phyloP scores from a whole-genome alignment of 2,888 invertebrate species.

The Taenaris catops region DNA sequence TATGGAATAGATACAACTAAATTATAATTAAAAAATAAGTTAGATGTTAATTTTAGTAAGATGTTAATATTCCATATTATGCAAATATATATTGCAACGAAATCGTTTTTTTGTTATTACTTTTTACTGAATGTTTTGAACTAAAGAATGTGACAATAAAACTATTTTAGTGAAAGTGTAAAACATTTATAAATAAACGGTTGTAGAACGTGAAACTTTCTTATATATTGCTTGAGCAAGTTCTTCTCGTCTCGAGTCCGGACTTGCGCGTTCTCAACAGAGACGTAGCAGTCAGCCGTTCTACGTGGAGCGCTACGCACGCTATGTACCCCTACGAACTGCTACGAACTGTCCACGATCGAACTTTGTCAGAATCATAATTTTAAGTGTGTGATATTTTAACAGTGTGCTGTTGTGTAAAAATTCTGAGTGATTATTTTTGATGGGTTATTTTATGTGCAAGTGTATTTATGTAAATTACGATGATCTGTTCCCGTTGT shows the following conservation, averaged over 20 bases:
- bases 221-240: conserved; percentile 43
- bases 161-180: conserved; percentile 4
- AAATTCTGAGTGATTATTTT: conserved; percentile 41
- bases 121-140: too few species aligned
- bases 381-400: conserved; percentile 18
- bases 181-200: conserved; percentile 1
- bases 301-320: conserved; percentile 49
- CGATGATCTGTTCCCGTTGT: conserved; percentile 40
- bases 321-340: conserved; percentile 43
- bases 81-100: too few species aligned
- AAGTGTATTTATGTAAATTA: conserved; percentile 29
- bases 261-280: conserved; percentile 54
- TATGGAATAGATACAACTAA: too few species aligned
- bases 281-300: conserved; percentile 51
- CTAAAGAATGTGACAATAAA: too few species aligned
- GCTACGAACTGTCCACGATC: conserved; percentile 36
- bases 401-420: conserved; percentile 20
- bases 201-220: conserved; percentile 31
- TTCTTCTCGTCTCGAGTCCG: conserved; percentile 35
- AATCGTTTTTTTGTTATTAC: too few species aligned
- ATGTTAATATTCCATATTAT: too few species aligned
- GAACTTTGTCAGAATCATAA: conserved; percentile 28
- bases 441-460: conserved; percentile 31
- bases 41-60: too few species aligned
- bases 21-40: too few species aligned